Base-by-base conservation (phyloP, 92 coral and sea anemone species). In the Porites evermanni region DNA sequence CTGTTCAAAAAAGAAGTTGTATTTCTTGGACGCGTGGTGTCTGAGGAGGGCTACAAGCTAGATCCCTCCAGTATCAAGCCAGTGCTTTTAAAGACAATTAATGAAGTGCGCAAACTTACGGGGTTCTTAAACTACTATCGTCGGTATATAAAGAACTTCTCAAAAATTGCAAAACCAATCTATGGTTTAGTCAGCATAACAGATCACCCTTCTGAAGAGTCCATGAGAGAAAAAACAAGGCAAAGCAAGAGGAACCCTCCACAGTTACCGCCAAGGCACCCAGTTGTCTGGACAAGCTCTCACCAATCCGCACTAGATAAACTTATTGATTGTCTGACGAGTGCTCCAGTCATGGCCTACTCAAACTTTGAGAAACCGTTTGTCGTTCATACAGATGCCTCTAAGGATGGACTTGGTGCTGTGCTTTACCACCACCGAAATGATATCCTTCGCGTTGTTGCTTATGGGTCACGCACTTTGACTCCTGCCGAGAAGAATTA, bases 81-180 rank as follows among this genome's bases (percentile, higher is more conserved):
- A 6, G 86, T 91, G 70, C 91, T 88, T 12, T 91, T 91, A 18
- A 91, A 84, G 89, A 91, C 94, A 23, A 89, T 91, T 5, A 84
- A 69, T 53, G 94, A 91, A 24, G 86, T 91, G 65, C 61, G 86
- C 56, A 91, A 79, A 78, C 86, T 87, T n/a, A 87, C 82, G 91
- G 93, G 93, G 11, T 87, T 91, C 64, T 84, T 91, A 72, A 91
- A 85, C 79, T 85, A 85, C 60, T 89, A 89, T 83, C n/a, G 93
- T 51, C 61, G 91, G 65, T 87, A 91, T 75, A 80, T 91, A 76
- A 56, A 69, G 79, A 64, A 87, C 72, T 86, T 91, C 73, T 70
- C 88, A 32, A 78, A 58, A 70, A 87, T 82, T 19, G 79, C 86
- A 24, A 69, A 83, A 52, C 91, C 91, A 11, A 87, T 87, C 21